Percentiles rank a stretch among this genome's conserved stretches.
Conservation (phyloP, 2,888 invertebrate species). For the Nasonovia ribisnigri region DNA sequence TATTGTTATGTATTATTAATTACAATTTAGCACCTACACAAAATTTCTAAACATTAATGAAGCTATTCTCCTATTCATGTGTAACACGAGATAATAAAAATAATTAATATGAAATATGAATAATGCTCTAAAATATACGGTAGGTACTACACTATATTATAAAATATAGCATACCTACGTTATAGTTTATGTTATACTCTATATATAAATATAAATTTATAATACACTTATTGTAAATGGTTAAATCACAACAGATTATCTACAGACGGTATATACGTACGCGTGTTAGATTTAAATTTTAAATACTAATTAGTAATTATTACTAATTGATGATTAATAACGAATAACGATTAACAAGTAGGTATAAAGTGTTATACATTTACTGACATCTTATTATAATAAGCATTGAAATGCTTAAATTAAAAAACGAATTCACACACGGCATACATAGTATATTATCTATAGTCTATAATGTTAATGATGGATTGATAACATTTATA, state of each 20-base stretch:
- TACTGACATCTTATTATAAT: background rate
- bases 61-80: background rate
- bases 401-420: background rate
- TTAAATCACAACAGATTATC: constrained; percentile 34
- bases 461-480: background rate
- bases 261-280: background rate
- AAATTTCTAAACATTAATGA: background rate
- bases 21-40: background rate
- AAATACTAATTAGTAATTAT: no score
- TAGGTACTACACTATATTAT: no score
- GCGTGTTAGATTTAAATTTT: background rate
- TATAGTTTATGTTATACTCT: background rate
- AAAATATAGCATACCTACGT: no score
- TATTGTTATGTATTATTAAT: background rate
- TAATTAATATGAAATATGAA: background rate
- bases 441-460: no score
- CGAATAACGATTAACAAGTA: background rate
- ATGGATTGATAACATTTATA: background rate
- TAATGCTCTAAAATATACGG: no score
- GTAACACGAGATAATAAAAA: background rate
- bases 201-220: background rate
- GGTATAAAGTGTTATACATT: background rate
- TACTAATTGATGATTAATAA: background rate
- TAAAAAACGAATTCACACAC: background rate
- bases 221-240: background rate